Base-by-base conservation (phyloP, 92 coral and sea anemone species). In the Montipora capitata region DNA sequence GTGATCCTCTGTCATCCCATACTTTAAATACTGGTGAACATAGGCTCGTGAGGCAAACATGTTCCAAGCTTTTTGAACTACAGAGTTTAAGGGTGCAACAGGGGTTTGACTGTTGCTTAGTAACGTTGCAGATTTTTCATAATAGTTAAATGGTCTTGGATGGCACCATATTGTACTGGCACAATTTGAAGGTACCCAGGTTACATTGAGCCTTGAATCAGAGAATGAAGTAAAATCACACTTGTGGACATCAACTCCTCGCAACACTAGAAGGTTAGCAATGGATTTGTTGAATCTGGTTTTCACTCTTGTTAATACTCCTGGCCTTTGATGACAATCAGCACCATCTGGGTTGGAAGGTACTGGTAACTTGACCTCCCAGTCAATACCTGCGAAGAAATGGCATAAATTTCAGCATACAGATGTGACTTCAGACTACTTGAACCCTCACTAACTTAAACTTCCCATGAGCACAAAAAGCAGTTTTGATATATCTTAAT, bases 21-120 rank as follows among this genome's bases (percentile, higher is more conserved):
- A 95, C 83, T 90, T 98, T 45, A 92, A 88, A 81, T 98, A 98
- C 87, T 98, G 99, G 71, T 98, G 98, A 16, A 98, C 95, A 85
- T 96, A 98, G 20, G 99, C 99, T 62, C 99, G 93, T 3, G 99
- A 98, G 5, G 98, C 93, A 86, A 98, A 98, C 98, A 96, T 98
- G 41, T 90, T 94, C 99, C 99, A 98, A 56, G 99, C 99, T 79
- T 98, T 98, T 41, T 85, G 71, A 59, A 96, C 96, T 2, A 96
- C 98, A n/a, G 91, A 68, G 90, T 93, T 94, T 59, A 98, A 92
- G 51, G 99, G 97, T 74, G 79, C 72, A 16, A 96, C 92, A 40
- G 98, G 98, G 1, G 94, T 92, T 85, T 98, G 99, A 56, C 98
- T 96, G 73, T 98, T 98, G 84, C 98, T 98, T 8, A 98, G 90